Base-by-base conservation (phyloP, 2,113 vertebrate species). In the Caranx ignobilis region DNA sequence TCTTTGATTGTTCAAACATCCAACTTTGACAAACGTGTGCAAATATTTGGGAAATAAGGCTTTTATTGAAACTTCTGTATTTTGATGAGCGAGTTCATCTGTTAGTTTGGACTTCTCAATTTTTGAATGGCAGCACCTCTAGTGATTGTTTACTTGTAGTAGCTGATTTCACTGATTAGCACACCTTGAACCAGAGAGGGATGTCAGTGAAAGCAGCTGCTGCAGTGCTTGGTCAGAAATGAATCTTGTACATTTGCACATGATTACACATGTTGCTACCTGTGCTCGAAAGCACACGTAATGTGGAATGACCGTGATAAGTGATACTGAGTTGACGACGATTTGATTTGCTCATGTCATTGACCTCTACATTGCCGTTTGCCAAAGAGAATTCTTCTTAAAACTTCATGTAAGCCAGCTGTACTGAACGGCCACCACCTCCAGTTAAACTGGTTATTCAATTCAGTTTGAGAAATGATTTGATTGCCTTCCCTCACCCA, bases 401-500 rank as follows among this genome's bases (percentile, higher is more conserved):
- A 82, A 59, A 54, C 47, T 13, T 66, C 6, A 61, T 32, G 26
- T 32, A 67, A 75, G 18, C 41, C 35, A 70, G 35, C 26, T 63
- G 26, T 74, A 73, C 54, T 80, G 43, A 79, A 45, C 43, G 2
- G 0, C 2, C 57, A 18, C 63, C 56, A 54, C 61, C 61, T 86
- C 59, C 45, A 43, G 50, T 65, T 77, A 41, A 77, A 69, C 32
- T 63, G 32, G 34, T 75, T 32, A 67, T 68, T 80, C 37, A 41
- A 12, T 77, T 79, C 43, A n/a, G 52, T 77, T 74, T 32, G 48
- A 63, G n/a, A 71, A 68, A 35, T 72, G 2, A 63, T 79, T 83
- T 66, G 39, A 75, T 71, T 75, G 31, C 57, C 54, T 65, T 35
- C 62, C 66, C 37, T 76, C 79, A 77, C 61, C 39, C 78, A 71